Percentiles rank a stretch among this genome's conserved stretches.
Conservation (phyloP, 2,113 vertebrate genomes). For the Trinectes maculatus region DNA sequence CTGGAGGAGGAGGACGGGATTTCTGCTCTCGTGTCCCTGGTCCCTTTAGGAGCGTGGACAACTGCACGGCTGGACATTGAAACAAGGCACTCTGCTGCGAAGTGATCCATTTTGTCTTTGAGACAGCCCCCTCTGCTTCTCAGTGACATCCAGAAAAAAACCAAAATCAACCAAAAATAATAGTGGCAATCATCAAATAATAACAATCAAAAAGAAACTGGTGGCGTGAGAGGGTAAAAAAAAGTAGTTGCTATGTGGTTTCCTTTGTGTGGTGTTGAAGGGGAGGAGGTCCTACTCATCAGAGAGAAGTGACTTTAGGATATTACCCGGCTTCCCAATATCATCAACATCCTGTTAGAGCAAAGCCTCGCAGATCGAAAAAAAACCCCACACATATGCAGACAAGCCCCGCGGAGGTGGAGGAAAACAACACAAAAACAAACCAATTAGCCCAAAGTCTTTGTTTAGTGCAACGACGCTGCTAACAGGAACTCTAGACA, state of each 20-base stretch:
- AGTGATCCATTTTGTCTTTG: constrained; percentile 91
- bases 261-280: constrained; percentile 78
- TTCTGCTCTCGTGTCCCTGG: constrained; percentile 82
- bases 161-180: constrained; percentile 2
- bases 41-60: constrained; percentile 85
- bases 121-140: constrained; percentile 72
- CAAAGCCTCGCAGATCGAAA: constrained; percentile 60
- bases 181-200: not conserved
- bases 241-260: constrained; percentile 76
- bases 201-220: constrained; percentile 39
- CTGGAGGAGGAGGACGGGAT: constrained; percentile 73
- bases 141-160: constrained; percentile 73
- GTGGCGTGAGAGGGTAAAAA: constrained; percentile 52
- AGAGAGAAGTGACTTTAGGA: constrained; percentile 81
- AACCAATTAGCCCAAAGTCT: constrained; percentile 21
- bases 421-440: not conserved
- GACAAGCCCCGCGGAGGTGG: constrained; percentile 35
- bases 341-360: constrained; percentile 80
- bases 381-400: constrained; percentile 63
- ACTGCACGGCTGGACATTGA: constrained; percentile 94
- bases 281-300: constrained; percentile 76
- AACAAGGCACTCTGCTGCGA: constrained; percentile 98
- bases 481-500: constrained; percentile 67
- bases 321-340: constrained; percentile 81
- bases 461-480: constrained; percentile 62